phyloP scores from a whole-genome alignment of 2,888 invertebrate species.

The Peribatodes rhomboidaria region DNA sequence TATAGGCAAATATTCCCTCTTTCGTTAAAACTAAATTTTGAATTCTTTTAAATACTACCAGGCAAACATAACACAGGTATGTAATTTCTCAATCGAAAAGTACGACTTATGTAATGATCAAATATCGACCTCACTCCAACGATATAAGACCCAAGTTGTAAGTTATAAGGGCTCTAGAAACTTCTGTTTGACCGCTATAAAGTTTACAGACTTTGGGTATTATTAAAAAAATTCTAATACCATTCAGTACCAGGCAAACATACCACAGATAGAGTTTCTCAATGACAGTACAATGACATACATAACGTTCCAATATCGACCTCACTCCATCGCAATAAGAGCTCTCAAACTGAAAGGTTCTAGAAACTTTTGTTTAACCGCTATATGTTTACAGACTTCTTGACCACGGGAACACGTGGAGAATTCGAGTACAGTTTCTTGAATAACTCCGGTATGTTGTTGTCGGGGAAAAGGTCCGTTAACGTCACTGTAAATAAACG shows the following conservation, averaged over 20 bases:
- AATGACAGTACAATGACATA: neutral
- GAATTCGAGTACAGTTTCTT: conserved; percentile 91
- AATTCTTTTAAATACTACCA: no score
- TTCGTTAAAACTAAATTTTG: no score
- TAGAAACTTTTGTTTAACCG: conserved; percentile 17
- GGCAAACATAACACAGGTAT: neutral
- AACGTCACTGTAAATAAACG: conserved; percentile 75
- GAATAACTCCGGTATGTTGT: conserved; percentile 90
- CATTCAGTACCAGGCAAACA: conserved; percentile 2
- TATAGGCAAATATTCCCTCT: no score
- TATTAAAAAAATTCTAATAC: neutral
- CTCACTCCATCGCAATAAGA: conserved; percentile 3
- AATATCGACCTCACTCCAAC: neutral
- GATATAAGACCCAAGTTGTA: neutral
- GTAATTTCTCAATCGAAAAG: neutral
- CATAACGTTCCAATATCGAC: conserved; percentile 6
- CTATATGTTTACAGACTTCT: conserved; percentile 71
- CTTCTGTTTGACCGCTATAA: neutral
- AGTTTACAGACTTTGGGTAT: neutral
- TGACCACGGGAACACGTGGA: conserved; percentile 72
- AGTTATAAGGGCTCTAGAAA: neutral
- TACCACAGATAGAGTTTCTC: neutral
- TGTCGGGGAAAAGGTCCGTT: conserved; percentile 92
- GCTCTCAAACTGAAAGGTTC: neutral
- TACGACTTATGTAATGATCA: neutral